phyloP scores from a whole-genome alignment of 2,888 invertebrate genomes.

The Drosophila falleni region DNA sequence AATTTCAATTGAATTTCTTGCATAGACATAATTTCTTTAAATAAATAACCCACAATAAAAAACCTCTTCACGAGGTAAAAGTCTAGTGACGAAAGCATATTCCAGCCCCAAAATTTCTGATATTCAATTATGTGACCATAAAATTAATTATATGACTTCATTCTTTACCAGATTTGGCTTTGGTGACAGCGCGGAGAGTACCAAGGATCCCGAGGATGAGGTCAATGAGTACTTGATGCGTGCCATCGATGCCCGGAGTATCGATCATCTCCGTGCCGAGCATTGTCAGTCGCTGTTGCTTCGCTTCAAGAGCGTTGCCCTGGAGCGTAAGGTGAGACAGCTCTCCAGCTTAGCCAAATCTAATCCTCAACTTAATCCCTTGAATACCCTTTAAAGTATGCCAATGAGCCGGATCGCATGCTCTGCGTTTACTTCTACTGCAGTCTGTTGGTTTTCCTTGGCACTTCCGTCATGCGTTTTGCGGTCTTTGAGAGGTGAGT shows the following conservation, averaged over 20 bases:
- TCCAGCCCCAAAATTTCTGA: too few relatives aligned
- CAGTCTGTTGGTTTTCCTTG: conserved; percentile 90
- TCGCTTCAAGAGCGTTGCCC: conserved; percentile 91
- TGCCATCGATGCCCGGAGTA: conserved; percentile 97
- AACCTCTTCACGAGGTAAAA: too few relatives aligned
- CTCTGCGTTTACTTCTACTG: conserved; percentile 94
- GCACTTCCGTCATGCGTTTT: conserved; percentile 89
- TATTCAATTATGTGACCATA: too few relatives aligned
- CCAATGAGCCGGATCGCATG: conserved; percentile 93
- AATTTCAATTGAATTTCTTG: too few relatives aligned
- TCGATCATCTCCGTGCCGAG: conserved; percentile 94
- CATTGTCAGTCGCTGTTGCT: conserved; percentile 95
- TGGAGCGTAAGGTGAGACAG: conserved; percentile 91
- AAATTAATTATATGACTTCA: too few relatives aligned
- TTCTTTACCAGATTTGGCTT: conserved; percentile 88
- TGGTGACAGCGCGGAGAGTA: conserved; percentile 88
- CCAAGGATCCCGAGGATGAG: conserved; percentile 94
- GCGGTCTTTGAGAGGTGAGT: conserved; percentile 89
- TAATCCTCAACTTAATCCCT: not conserved
- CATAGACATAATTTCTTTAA: too few relatives aligned
- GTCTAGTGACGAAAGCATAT: too few relatives aligned
- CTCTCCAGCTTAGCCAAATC: not conserved
- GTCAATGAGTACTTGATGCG: conserved; percentile 98
- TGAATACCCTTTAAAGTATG: conserved; percentile 87
- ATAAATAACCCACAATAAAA: too few relatives aligned